Evolutionary conservation across 2,888 invertebrate species (phyloP).

Genomic region (Podotricha telesiphe): DNA sequence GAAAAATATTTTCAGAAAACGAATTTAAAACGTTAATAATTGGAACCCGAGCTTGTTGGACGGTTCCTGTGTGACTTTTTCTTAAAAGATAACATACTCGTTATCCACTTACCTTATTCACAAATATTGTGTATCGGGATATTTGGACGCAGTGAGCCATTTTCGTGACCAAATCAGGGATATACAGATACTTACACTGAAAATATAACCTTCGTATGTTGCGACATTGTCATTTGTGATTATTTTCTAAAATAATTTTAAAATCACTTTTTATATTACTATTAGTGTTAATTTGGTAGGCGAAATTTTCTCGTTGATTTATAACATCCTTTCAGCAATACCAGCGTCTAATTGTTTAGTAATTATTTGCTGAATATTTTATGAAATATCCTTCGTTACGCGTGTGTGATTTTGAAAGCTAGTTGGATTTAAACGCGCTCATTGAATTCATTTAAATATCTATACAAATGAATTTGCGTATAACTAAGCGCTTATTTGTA

Average conservation of each 20-base stretch:
- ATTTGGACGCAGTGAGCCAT: too few relatives aligned
- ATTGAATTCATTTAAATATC: slow-evolving; percentile 1
- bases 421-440: not conserved
- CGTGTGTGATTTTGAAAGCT: slow-evolving; percentile 40
- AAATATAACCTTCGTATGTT: too few relatives aligned
- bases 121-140: too few relatives aligned
- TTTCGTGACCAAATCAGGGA: too few relatives aligned
- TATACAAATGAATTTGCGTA: not conserved
- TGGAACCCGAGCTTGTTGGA: too few relatives aligned
- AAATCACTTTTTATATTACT: not conserved
- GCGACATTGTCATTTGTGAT: too few relatives aligned
- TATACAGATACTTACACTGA: too few relatives aligned
- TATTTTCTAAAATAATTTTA: not conserved
- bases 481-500: not conserved
- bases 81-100: too few relatives aligned
- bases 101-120: too few relatives aligned
- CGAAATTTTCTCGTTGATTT: slow-evolving; percentile 6
- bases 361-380: slow-evolving; percentile 39
- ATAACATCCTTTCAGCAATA: slow-evolving; percentile 33
- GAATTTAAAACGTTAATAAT: too few relatives aligned
- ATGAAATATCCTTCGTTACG: slow-evolving; percentile 42
- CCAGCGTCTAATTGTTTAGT: not conserved
- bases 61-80: too few relatives aligned
- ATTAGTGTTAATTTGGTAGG: not conserved
- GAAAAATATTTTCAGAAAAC: too few relatives aligned